A percentile compares a stretch with the other conserved stretches of the same genome.
Conservation (phyloP, 2,113 vertebrate species). For the Trichechus manatus region DNA sequence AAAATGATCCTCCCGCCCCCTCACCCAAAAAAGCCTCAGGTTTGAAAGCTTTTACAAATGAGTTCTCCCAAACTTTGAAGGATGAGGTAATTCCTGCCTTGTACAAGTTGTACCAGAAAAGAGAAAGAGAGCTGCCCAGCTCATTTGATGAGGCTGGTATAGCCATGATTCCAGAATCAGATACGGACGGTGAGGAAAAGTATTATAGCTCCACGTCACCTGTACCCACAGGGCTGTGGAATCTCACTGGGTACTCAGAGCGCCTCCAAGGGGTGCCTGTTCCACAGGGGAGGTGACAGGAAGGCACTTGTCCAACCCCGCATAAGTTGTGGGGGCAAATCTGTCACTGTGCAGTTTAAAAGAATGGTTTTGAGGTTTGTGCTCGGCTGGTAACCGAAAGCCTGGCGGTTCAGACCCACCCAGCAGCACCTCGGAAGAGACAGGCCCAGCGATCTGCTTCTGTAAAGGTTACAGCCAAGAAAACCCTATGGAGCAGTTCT, state of each 20-base stretch:
- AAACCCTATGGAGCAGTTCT: not conserved
- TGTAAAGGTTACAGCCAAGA: not conserved
- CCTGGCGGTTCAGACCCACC: not conserved
- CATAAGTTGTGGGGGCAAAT: not conserved
- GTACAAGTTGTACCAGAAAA: not conserved
- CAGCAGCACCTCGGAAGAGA: not conserved
- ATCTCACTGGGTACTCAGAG: accelerated
- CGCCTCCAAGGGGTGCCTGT: not conserved
- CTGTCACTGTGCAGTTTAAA: not conserved
- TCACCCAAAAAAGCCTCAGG: not conserved
- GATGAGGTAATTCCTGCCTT: not conserved
- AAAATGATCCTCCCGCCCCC: not conserved
- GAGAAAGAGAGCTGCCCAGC: accelerated
- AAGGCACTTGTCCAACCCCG: accelerated
- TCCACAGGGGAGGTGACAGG: not conserved
- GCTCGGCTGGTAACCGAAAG: too few species aligned
- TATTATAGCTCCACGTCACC: accelerated
- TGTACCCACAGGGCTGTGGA: accelerated
- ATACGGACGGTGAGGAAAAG: accelerated
- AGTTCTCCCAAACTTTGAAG: not conserved
- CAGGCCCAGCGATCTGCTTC: not conserved
- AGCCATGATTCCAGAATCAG: not conserved
- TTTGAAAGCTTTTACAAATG: not conserved
- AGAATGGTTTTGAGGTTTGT: not conserved
- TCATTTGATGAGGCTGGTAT: not conserved